Evolutionary conservation across 2,888 invertebrate genomes (phyloP), one percentile per base, ranked within the genome.

Genomic region (Agyllia agylla): DNA sequence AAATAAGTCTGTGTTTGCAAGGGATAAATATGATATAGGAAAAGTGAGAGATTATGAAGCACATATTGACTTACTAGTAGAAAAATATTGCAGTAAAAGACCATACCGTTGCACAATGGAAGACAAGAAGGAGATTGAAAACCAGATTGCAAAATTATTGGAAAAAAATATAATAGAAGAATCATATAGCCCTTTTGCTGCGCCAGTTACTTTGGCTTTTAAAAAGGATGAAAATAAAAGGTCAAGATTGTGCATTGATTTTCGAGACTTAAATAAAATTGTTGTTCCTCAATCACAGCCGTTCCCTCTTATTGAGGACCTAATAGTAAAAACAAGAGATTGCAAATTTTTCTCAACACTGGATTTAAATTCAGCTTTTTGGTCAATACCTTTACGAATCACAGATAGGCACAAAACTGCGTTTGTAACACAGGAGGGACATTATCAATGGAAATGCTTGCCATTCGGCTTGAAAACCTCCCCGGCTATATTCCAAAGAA

Each of bases 381-480:
- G 77, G 75, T 84, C 77, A 15, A 84, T 84, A 30, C 84, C 84
- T 27, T 15, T 84, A 35, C 38, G 77, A 17, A 49, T 84, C 42
- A 73, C 83, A 83, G 83, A 83, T 15, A 70, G 83, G 73, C 17
- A 84, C 75, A 84, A 84, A 84, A 84, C 75, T 75, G 84, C 75
- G 49, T 84, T 84, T 49, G 75, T 49, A 20, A 84, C 77, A 15
- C 83, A 86, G 13, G 89, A 92, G 30, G 89, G 86, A 0, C 94
- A 93, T 31, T 89, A 27, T 15, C 89, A 95, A 89, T 94, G 95
- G 94, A 95, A 95, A 0, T 95, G 96, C 75, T 83, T 96, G 24
- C 96, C 96, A 4, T 96, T 94, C 92, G 96, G 96, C 0, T 94
- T 95, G n/a, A 96, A 95, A 86, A 95, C 96, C 0, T 93, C 95